Base-by-base conservation (phyloP, 2,797 vertebrate species). In the Gila robusta region DNA sequence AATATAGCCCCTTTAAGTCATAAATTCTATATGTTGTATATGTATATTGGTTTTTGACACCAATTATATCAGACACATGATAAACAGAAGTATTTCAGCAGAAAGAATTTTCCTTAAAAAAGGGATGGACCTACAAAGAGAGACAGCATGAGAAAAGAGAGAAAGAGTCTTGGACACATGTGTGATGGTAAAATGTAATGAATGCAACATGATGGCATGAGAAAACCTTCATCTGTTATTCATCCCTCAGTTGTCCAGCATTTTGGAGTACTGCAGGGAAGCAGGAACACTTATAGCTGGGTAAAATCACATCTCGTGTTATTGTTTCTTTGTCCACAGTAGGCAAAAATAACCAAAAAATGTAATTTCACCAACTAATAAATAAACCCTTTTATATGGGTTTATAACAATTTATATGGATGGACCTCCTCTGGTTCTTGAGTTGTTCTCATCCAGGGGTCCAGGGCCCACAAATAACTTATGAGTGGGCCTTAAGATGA, bases 171-270 rank as follows among this genome's bases (percentile, higher is more conserved):
- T 69, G 37, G 37, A 62, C 17, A 44, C 64, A 70, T n/a, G 78
- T 78, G n/a, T 77, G 23, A 26, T 1, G n/a, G 47, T 52, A 67
- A 84, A 52, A 77, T 52, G 14, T 26, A 69, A 69, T 76, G 6
- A 83, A 83, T 83, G 21, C 41, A 67, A 69, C 16, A 21, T 78
- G 62, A 54, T 67, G 59, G 73, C 64, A 66, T 1, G 17, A 56
- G 64, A 67, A 83, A 56, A 23, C 44, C 79, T 37, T 78, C n/a
- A 70, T 78, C 83, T 78, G 72, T 66, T 77, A n/a, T 70, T 70
- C 3, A 78, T 70, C 47, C 41, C 39, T 39, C 28, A 66, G 59
- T 59, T 62, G 69, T 62, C 8, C 56, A 76, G 41, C 56, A 17
- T 44, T 64, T 4, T 5, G 0, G 10, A 62, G 28, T 79, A 26